Conservation (phyloP, 37 sponge, comb jelly and placozoan species). For the Crambe crambe region DNA sequence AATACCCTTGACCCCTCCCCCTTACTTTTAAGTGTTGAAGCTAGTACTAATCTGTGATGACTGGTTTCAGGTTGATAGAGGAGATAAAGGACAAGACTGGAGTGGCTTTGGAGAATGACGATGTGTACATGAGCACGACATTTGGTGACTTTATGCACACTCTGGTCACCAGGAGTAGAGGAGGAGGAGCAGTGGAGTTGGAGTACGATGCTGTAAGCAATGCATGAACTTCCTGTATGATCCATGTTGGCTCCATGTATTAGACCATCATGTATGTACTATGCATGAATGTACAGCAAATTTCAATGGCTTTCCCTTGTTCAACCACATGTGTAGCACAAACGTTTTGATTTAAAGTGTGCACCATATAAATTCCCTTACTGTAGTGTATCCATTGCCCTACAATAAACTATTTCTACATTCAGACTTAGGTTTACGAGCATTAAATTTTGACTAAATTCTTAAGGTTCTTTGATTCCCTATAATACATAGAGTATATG, state of each 20-base stretch:
- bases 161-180: slow-evolving; percentile 78
- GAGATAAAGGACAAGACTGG: slow-evolving; percentile 77
- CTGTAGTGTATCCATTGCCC: neutral
- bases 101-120: slow-evolving; percentile 73
- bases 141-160: slow-evolving; percentile 69
- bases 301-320: neutral
- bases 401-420: neutral
- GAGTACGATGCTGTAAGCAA: slow-evolving; percentile 74
- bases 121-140: slow-evolving; percentile 85
- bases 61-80: slow-evolving; percentile 77
- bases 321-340: neutral
- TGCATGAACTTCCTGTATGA: too few species aligned
- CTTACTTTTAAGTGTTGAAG: too few species aligned
- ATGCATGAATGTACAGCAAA: neutral
- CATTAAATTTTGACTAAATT: neutral
- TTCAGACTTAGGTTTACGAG: neutral
- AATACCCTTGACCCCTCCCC: too few species aligned
- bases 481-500: too few species aligned
- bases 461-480: neutral
- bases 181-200: slow-evolving; percentile 45
- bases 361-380: neutral
- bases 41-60: too few species aligned
- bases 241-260: neutral
- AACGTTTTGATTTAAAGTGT: neutral
- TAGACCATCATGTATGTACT: too few species aligned